Evolutionary conservation across 1,140 invertebrate species (phyloP).

Genomic region (Musca vetustissima): DNA sequence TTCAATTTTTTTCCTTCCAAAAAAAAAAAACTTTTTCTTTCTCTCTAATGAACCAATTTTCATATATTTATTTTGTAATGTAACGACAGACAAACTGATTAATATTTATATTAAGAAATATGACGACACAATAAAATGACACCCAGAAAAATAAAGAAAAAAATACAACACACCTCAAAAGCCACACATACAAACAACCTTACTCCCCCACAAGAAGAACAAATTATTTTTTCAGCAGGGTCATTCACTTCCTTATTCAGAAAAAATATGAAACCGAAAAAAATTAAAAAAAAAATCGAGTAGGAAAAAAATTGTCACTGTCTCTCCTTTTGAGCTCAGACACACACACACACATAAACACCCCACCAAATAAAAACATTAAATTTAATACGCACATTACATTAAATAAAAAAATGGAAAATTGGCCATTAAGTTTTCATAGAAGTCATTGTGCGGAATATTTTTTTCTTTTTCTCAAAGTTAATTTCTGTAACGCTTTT

Average conservation of each 20-base stretch:
- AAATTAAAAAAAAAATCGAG: no score
- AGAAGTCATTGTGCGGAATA: background rate
- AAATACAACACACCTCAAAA: no score
- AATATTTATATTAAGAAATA: background rate
- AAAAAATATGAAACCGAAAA: background rate
- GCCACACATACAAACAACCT: no score
- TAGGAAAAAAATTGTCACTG: background rate
- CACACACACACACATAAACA: constrained; percentile 43
- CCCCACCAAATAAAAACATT: constrained; percentile 55
- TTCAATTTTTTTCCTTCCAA: no score
- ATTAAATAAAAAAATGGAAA: constrained; percentile 42
- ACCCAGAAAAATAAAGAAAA: background rate
- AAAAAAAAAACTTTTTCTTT: no score
- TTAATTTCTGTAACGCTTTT: no score
- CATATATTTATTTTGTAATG: no score
- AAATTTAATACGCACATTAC: constrained; percentile 52
- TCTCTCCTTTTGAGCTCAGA: background rate
- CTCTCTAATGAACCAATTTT: no score
- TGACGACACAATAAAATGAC: background rate
- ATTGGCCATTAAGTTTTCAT: constrained; percentile 37
- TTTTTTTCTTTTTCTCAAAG: background rate
- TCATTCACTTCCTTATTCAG: constrained; percentile 23
- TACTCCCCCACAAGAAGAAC: no score
- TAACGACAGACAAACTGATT: background rate
- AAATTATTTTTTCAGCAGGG: background rate